Evolutionary conservation across 37 sponge, comb jelly and placozoan species (phyloP), one percentile per base, ranked within the genome.

Genomic region (Tethya wilhelma): DNA sequence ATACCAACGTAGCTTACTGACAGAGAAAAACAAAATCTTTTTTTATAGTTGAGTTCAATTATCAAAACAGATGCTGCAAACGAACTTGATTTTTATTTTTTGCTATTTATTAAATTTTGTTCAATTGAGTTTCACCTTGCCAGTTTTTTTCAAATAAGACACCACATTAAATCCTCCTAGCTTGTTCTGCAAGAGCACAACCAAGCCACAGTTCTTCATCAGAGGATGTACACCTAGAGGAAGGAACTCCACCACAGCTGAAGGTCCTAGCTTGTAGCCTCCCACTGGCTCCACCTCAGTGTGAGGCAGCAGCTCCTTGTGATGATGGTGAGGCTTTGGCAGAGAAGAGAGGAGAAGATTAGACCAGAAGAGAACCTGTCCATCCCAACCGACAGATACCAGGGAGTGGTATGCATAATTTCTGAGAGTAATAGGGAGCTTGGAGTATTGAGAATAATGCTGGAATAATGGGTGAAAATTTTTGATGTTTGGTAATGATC

Each of bases 261-360:
- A 76, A 1, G 85, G 71, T 20, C 85, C 85, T 32, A 84, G 60
- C 45, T 77, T 84, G 77, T 71, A 84, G 17, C 85, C 85, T 59
- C 70, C 73, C 59, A 39, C 44, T 37, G 85, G 85, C 33, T 83
- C 84, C 4, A 63, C 39, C 12, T 42, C 41, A 36, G 53, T 22
- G 11, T 43, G 17, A 26, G n/a, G 22, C n/a, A 20, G 40, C 4
- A 12, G 6, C 59, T 32, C 4, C n/a, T 38, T 36, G 20, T 23
- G 57, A 17, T 29, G 14, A 53, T 17, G 59, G 32, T 75, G 75
- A 33, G 29, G 17, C 5, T 39, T 4, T 22, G 69, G 38, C 28
- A 17, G 14, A 7, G 36, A 34, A 17, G 17, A 32, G 25, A 8
- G 4, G 25, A 44, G 37, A 29, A 75, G 62, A 25, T 67, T 42